phyloP scores from a whole-genome alignment of 2,113 vertebrate species.

The Delphinapterus leucas region DNA sequence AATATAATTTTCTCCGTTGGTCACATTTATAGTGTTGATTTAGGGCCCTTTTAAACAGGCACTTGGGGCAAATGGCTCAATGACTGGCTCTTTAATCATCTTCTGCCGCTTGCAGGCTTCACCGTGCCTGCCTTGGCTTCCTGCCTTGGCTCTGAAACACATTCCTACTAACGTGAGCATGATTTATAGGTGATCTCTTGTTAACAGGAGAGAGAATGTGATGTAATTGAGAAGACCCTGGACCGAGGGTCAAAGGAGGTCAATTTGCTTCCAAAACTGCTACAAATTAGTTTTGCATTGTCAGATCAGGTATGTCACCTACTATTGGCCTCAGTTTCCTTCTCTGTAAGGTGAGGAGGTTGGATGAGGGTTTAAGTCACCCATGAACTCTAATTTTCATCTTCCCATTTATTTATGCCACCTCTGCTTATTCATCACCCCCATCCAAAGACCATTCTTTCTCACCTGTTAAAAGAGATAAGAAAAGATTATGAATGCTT shows the following conservation, averaged over 20 bases:
- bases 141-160: slow-evolving; percentile 49
- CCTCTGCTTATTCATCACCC: background rate
- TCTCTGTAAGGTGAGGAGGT: background rate
- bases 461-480: background rate
- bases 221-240: slow-evolving; percentile 44
- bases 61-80: slow-evolving; percentile 39
- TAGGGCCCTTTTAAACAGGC: background rate
- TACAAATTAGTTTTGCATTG: background rate
- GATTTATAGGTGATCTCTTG: slow-evolving; percentile 58
- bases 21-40: slow-evolving; percentile 47
- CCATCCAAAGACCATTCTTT: background rate
- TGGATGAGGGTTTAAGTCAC: background rate
- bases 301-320: background rate
- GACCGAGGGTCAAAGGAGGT: slow-evolving; percentile 19
- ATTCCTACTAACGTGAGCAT: slow-evolving; percentile 29
- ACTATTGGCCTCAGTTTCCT: slow-evolving; percentile 41
- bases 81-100: slow-evolving; percentile 52
- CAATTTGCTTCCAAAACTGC: background rate
- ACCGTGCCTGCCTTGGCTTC: slow-evolving; percentile 44
- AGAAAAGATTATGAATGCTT: background rate
- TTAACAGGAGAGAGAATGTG: slow-evolving; percentile 52
- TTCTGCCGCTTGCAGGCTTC: slow-evolving; percentile 23
- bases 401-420: background rate
- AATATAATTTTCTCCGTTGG: slow-evolving; percentile 37
- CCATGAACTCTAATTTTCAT: background rate